A percentile compares a stretch with the other conserved stretches of the same genome.
These are phyloP conservation scores for Morus bassanus DNA, from an alignment of 2,797 vertebrate genomes.

Conservation along the genomic window DNA sequence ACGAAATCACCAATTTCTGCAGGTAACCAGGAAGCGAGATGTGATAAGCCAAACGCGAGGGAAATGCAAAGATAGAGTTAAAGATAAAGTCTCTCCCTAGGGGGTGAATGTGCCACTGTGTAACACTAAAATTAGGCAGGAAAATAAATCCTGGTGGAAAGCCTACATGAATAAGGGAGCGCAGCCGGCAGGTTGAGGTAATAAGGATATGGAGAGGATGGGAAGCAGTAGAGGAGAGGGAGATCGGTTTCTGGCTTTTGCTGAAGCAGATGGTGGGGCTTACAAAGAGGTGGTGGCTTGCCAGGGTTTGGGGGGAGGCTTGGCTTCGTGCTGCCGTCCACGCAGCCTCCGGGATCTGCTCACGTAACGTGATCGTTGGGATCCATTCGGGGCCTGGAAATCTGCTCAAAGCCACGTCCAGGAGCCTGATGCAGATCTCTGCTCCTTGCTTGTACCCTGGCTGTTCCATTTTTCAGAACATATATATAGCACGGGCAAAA, in stretches of 20 bases:
- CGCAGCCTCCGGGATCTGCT: neutral
- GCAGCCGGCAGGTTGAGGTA: neutral
- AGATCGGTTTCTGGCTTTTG: neutral
- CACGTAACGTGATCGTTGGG: rapidly evolving
- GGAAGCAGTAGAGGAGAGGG: neutral
- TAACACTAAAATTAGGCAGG: neutral
- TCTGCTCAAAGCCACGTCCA: neutral
- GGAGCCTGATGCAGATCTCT: neutral
- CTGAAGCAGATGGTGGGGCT: slow-evolving; percentile 32
- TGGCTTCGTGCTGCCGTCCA: neutral
- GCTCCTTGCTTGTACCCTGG: neutral
- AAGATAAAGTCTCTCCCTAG: neutral
- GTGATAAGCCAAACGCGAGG: neutral
- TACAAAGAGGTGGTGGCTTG: slow-evolving; percentile 11
- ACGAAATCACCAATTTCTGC: neutral
- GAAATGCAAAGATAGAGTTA: neutral
- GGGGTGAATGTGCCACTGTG: neutral
- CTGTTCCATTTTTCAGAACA: neutral
- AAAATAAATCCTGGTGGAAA: neutral
- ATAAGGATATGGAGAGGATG: neutral
- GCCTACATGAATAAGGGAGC: neutral
- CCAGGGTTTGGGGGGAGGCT: neutral
- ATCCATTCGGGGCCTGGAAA: neutral
- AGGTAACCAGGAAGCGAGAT: neutral
- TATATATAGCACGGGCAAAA: neutral